These are phyloP conservation scores for Orthosia gracilis DNA, from an alignment of 2,888 invertebrate genomes.

Conservation along the genomic window DNA sequence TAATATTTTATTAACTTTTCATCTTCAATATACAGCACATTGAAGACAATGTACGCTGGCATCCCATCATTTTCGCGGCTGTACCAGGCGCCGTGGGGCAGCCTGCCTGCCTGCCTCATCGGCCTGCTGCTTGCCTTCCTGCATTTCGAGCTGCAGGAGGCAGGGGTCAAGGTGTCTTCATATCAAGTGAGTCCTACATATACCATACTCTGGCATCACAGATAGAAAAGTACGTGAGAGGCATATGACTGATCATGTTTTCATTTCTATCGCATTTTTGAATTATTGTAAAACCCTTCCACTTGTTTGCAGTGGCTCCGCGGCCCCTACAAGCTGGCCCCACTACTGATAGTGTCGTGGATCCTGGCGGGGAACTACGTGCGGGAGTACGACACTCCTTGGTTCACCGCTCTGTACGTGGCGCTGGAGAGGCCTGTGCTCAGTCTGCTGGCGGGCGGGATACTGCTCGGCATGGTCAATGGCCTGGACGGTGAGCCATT, in stretches of 20 bases:
- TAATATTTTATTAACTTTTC: background rate
- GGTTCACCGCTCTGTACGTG: constrained; percentile 68
- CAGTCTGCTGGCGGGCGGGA: constrained; percentile 51
- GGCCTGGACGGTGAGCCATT: constrained; percentile 39
- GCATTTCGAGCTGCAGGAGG: constrained; percentile 70
- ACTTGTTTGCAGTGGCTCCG: background rate
- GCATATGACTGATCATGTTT: too few species aligned
- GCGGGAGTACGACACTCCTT: constrained; percentile 59
- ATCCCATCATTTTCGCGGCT: constrained; percentile 71
- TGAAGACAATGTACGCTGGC: constrained; percentile 68
- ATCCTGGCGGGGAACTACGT: constrained; percentile 71
- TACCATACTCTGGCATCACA: too few species aligned
- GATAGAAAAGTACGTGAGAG: too few species aligned
- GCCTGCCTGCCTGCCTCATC: constrained; percentile 71
- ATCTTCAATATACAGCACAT: background rate
- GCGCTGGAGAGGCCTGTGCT: constrained; percentile 78
- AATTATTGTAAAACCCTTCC: too few species aligned
- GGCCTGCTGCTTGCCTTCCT: constrained; percentile 71
- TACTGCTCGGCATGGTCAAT: constrained; percentile 43
- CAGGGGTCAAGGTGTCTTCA: constrained; percentile 60
- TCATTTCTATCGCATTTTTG: too few species aligned
- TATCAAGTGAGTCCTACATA: constrained; percentile 57
- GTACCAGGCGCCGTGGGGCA: constrained; percentile 76
- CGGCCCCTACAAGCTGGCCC: constrained; percentile 14
- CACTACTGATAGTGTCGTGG: constrained; percentile 65